A percentile compares a stretch with the other conserved stretches of the same genome.
phyloP scores from a whole-genome alignment of 2,797 vertebrate genomes.

The Chaenodraco wilsoni region DNA sequence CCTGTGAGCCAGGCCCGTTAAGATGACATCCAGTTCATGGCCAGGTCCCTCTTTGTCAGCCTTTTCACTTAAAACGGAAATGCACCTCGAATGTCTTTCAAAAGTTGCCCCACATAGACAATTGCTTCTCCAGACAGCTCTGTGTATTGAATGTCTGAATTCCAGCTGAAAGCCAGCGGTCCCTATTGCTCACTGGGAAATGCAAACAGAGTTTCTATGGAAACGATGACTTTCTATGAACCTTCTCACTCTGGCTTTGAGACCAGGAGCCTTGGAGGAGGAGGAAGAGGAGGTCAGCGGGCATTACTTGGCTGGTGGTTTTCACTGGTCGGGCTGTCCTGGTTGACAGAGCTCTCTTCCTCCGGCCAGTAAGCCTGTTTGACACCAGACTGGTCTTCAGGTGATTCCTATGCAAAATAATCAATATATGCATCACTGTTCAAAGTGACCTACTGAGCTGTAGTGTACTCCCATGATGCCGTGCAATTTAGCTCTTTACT shows the following conservation, averaged over 20 bases:
- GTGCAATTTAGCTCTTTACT: too few relatives aligned
- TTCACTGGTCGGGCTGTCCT: conserved; percentile 52
- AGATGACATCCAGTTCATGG: conserved; percentile 48
- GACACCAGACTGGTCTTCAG: conserved; percentile 19
- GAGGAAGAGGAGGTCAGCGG: conserved; percentile 33
- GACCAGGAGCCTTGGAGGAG: conserved; percentile 41
- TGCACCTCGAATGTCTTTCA: conserved; percentile 72
- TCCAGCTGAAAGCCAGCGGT: conserved; percentile 80
- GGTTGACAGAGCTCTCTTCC: conserved; percentile 39
- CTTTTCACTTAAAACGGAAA: conserved; percentile 75
- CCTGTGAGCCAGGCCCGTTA: conserved; percentile 29
- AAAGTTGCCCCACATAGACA: conserved; percentile 63
- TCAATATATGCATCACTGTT: not conserved
- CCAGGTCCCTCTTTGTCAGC: conserved; percentile 44
- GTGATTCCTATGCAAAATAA: conserved; percentile 15
- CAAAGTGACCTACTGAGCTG: not conserved
- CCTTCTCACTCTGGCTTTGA: conserved; percentile 66
- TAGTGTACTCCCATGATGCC: too few relatives aligned
- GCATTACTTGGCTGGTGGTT: conserved; percentile 32
- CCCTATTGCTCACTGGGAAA: conserved; percentile 84
- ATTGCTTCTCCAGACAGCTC: conserved; percentile 76
- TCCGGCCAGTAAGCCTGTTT: conserved; percentile 9
- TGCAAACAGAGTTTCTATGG: conserved; percentile 87
- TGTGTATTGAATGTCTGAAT: conserved; percentile 77
- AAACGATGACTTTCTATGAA: conserved; percentile 75